Conservation (phyloP, 2,888 invertebrate species). For the Octonoba sinensis region DNA sequence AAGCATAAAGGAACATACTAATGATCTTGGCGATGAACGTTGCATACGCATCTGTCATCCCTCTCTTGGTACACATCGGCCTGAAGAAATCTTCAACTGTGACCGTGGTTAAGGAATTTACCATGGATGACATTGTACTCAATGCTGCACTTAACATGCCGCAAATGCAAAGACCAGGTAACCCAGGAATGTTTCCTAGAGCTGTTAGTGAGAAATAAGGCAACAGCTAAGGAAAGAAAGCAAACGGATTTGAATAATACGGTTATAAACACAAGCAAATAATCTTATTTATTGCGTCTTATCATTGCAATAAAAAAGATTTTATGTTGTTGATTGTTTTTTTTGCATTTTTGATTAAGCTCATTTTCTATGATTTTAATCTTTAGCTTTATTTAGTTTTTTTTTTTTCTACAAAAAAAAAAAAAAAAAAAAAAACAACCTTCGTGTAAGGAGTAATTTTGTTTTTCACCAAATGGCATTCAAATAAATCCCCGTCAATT, state of each 20-base stretch:
- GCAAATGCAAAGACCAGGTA: constrained; percentile 53
- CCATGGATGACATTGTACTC: constrained; percentile 59
- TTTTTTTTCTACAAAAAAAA: too few relatives aligned
- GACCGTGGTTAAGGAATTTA: constrained; percentile 55
- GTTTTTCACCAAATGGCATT: too few relatives aligned
- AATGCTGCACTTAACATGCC: constrained; percentile 59
- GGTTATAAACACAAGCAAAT: too few relatives aligned
- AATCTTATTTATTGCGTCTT: not conserved
- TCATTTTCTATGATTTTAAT: too few relatives aligned
- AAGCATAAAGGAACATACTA: constrained; percentile 16
- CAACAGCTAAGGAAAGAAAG: constrained; percentile 18
- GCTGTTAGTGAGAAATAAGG: constrained; percentile 69
- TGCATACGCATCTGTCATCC: constrained; percentile 17
- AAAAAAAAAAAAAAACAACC: too few relatives aligned
- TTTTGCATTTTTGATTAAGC: too few relatives aligned
- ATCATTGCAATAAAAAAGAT: not conserved
- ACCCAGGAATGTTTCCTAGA: constrained; percentile 29
- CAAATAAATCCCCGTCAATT: too few relatives aligned
- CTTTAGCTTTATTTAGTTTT: too few relatives aligned
- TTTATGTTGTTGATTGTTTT: too few relatives aligned
- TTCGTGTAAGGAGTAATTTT: too few relatives aligned
- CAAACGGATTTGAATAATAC: not conserved
- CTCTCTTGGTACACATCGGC: constrained; percentile 10
- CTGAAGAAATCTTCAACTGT: constrained; percentile 57
- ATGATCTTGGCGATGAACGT: constrained; percentile 35